These are phyloP conservation scores for Barypeithes pellucidus DNA, from an alignment of 2,888 invertebrate species.

Conservation along the genomic window DNA sequence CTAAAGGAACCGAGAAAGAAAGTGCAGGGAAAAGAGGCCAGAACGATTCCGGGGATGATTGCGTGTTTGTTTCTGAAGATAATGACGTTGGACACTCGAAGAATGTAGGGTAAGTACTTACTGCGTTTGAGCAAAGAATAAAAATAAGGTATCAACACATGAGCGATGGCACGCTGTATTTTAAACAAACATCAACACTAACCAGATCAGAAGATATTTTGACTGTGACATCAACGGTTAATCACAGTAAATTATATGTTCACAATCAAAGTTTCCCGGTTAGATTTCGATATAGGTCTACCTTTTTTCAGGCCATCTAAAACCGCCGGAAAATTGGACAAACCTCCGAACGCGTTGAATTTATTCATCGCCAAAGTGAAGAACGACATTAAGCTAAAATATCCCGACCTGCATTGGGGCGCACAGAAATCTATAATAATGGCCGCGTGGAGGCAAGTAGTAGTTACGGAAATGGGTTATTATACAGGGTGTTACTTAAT, in stretches of 20 bases:
- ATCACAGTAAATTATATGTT: too few species aligned
- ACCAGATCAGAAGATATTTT: too few species aligned
- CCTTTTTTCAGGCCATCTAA: constrained; percentile 5
- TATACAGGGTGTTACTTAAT: too few species aligned
- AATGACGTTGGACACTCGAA: background rate
- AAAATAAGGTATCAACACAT: too few species aligned
- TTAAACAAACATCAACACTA: too few species aligned
- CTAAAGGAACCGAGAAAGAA: background rate
- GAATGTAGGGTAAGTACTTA: background rate
- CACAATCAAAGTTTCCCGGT: too few species aligned
- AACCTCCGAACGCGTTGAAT: background rate
- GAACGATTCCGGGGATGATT: background rate
- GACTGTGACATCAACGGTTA: too few species aligned
- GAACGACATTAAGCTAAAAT: background rate
- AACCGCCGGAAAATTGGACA: background rate
- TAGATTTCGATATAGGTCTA: too few species aligned
- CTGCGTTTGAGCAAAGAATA: too few species aligned
- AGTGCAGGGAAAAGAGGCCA: background rate
- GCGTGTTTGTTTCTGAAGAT: constrained; percentile 9
- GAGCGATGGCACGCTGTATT: too few species aligned
- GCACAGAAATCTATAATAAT: background rate
- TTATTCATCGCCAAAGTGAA: constrained; percentile 3
- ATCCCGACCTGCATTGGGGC: background rate
- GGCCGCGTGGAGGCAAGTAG: constrained; percentile 12
- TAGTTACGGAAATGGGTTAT: too few species aligned